Evolutionary conservation across 2,113 vertebrate species (phyloP), one percentile per base, ranked within the genome.

Genomic region (Cyprinodon tularosa): DNA sequence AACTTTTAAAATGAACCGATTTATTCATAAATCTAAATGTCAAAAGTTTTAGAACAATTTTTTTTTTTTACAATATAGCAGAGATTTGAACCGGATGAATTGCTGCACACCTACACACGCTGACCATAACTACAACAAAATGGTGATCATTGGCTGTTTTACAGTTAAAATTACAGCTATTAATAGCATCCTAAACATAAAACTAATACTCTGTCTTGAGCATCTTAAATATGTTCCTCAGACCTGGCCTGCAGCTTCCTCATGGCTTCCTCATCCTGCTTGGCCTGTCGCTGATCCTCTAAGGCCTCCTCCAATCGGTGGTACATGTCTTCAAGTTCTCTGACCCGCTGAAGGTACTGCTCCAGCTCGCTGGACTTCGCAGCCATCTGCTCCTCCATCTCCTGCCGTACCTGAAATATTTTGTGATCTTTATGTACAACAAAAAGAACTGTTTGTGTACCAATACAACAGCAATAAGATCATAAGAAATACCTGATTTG

Each of bases 371-470:
- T 95, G 42, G 97, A 96, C 86, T 99, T 98, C 90, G 98, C 96
- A 53, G 96, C 97, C 80, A 99, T 95, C 90, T 99, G 93, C 81
- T 96, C 94, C 88, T 99, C 97, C 97, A 98, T 97, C 92, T 98
- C 94, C 86, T 95, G 96, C 80, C 97, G 96, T 61, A 96, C 95
- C 98, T 99, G 86, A 80, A 76, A 20, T 72, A 68, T n/a, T 0
- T 29, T 62, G 74, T 14, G 50, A n/a, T 57, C n/a, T n/a, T n/a
- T n/a, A 14, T 10, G 17, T 9, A 8, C 44, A 10, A 45, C 12
- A 45, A 45, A 45, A 45, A 11, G 9, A 11, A 2, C 9, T 11
- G 9, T 45, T 45, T 45, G 6, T 45, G 44, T 11, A 45, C 9
- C 29, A 29, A 29, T 29, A 29, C 29, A 29, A 29, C 29, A 2